Evolutionary conservation across 1,140 invertebrate species (phyloP).

Genomic region (Eriocheir sinensis): DNA sequence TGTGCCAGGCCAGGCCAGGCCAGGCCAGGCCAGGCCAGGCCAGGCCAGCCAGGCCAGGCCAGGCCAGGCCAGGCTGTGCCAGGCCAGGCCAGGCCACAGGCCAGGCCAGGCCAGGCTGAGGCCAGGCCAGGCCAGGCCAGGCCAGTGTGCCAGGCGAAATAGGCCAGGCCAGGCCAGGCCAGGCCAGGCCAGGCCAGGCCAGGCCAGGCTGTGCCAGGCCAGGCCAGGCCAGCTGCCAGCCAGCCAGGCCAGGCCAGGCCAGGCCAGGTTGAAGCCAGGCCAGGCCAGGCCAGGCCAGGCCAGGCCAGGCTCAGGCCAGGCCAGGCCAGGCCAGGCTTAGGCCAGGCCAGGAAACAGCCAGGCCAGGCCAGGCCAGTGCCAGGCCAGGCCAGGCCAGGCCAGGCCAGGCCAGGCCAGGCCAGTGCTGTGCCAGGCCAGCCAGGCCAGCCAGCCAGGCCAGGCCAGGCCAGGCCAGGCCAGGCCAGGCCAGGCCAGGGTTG

Average conservation of each 20-base stretch:
- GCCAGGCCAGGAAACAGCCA: slow-evolving; percentile 44
- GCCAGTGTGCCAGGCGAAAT: slow-evolving; percentile 42
- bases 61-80: slow-evolving; percentile 36
- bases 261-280: slow-evolving; percentile 41
- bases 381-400: slow-evolving; percentile 77
- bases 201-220: slow-evolving; percentile 61
- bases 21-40: slow-evolving; percentile 35
- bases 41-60: slow-evolving; percentile 46
- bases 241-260: slow-evolving; percentile 47
- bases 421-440: slow-evolving; percentile 38
- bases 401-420: slow-evolving; percentile 70
- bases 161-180: slow-evolving; percentile 53
- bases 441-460: slow-evolving; percentile 67
- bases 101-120: slow-evolving; percentile 34
- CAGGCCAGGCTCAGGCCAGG: slow-evolving; percentile 54
- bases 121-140: slow-evolving; percentile 70
- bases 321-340: slow-evolving; percentile 66
- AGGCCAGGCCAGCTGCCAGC: neutral
- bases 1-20: slow-evolving; percentile 32
- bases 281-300: slow-evolving; percentile 46
- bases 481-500: neutral
- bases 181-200: slow-evolving; percentile 43
- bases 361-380: slow-evolving; percentile 79
- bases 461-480: slow-evolving; percentile 63
- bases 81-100: slow-evolving; percentile 56